These are phyloP conservation scores for Timandra comae DNA, from an alignment of 2,888 invertebrate species.

Conservation along the genomic window DNA sequence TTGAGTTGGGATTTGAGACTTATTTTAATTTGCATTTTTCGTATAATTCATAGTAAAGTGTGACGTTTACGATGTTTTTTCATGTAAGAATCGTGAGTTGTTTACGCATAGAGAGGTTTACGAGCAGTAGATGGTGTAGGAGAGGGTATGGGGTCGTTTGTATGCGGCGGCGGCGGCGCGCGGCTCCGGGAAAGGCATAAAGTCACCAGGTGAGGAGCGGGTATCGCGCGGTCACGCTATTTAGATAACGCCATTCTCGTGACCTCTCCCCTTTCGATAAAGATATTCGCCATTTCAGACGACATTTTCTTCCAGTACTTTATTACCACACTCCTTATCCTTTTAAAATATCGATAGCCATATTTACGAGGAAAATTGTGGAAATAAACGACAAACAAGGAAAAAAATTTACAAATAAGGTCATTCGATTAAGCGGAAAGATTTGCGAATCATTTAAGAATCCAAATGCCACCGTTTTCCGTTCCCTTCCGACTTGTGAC, in stretches of 20 bases:
- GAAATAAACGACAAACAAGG: slow-evolving; percentile 34
- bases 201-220: slow-evolving; percentile 62
- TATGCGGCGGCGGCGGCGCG: slow-evolving; percentile 49
- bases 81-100: slow-evolving; percentile 35
- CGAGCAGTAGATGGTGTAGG: slow-evolving; percentile 43
- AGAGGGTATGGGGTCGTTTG: slow-evolving; percentile 59
- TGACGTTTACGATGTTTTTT: slow-evolving; percentile 36
- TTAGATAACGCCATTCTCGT: slow-evolving; percentile 67
- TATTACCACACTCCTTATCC: slow-evolving; percentile 12
- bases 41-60: slow-evolving; percentile 52
- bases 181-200: slow-evolving; percentile 65
- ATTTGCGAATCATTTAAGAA: slow-evolving; percentile 71
- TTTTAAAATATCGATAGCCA: slow-evolving; percentile 5
- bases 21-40: slow-evolving; percentile 75
- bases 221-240: slow-evolving; percentile 69
- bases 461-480: slow-evolving; percentile 65
- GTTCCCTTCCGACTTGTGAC: slow-evolving; percentile 59
- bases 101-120: slow-evolving; percentile 49
- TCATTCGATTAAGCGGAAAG: slow-evolving; percentile 70
- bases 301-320: slow-evolving; percentile 33
- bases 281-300: slow-evolving; percentile 36
- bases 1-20: slow-evolving; percentile 74
- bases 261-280: slow-evolving; percentile 55
- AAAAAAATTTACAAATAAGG: slow-evolving; percentile 60
- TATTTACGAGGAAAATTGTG: slow-evolving; percentile 7